Percentiles rank a stretch among this genome's conserved stretches.
Conservation (phyloP, 2,797 vertebrate species). For the Kryptolebias ocellatus region DNA sequence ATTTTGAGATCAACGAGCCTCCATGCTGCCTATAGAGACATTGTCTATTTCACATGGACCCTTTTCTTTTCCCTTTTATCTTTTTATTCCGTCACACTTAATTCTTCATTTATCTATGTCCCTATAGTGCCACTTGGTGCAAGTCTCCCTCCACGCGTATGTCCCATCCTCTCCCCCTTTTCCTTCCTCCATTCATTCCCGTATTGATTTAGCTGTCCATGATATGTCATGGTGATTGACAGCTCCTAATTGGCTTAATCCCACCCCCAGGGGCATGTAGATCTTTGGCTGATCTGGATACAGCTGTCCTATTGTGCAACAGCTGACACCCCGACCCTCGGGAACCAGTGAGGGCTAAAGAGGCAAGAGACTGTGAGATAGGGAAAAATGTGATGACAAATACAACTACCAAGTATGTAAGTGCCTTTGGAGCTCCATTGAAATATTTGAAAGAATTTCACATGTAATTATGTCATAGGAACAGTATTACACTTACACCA, state of each 20-base stretch:
- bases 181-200: constrained; percentile 33
- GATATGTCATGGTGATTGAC: constrained; percentile 71
- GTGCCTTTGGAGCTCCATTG: neutral
- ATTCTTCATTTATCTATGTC: constrained; percentile 5
- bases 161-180: constrained; percentile 6
- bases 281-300: constrained; percentile 68
- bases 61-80: constrained; percentile 3
- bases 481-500: neutral
- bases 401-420: neutral
- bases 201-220: constrained; percentile 70
- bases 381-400: neutral
- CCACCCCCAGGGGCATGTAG: constrained; percentile 57
- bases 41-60: neutral
- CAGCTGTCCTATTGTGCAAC: constrained; percentile 78
- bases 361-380: constrained; percentile 17
- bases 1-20: neutral
- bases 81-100: constrained; percentile 18
- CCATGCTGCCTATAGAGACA: neutral
- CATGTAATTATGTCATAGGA: neutral
- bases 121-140: constrained; percentile 3
- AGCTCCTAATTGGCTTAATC: constrained; percentile 78
- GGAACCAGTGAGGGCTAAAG: constrained; percentile 24
- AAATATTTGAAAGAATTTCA: neutral
- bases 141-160: constrained; percentile 6
- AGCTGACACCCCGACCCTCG: constrained; percentile 66